These are phyloP conservation scores for Dermochelys coriacea DNA, from an alignment of 2,797 vertebrate species.

Conservation along the genomic window DNA sequence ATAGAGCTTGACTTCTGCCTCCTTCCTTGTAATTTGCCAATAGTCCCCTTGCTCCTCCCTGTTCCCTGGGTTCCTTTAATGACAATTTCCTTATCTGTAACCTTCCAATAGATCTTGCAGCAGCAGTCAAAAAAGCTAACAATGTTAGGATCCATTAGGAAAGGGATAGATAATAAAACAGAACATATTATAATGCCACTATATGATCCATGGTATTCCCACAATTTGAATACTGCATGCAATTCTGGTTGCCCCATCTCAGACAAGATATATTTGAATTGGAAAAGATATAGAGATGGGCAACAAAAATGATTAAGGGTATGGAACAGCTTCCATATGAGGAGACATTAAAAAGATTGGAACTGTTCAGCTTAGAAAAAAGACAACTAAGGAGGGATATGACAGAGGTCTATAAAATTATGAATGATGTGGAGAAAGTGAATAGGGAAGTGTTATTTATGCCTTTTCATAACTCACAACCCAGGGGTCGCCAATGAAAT, in stretches of 20 bases:
- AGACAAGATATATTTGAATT: not conserved
- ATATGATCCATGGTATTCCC: not conserved
- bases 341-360: not conserved
- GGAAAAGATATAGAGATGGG: not conserved
- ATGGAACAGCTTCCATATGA: not conserved
- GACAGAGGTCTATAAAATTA: too few relatives aligned
- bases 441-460: not conserved
- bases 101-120: not conserved
- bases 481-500: too few relatives aligned
- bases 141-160: not conserved
- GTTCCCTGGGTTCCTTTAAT: not conserved
- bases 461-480: not conserved
- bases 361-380: not conserved
- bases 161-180: not conserved
- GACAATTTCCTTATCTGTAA: not conserved
- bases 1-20: not conserved
- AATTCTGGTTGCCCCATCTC: not conserved
- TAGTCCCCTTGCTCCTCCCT: not conserved
- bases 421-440: too few relatives aligned
- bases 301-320: not conserved
- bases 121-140: not conserved
- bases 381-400: not conserved
- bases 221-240: not conserved
- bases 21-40: not conserved
- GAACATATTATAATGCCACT: not conserved